Evolutionary conservation across 2,113 vertebrate genomes (phyloP).

Genomic region (Herpetotheres cachinnans): DNA sequence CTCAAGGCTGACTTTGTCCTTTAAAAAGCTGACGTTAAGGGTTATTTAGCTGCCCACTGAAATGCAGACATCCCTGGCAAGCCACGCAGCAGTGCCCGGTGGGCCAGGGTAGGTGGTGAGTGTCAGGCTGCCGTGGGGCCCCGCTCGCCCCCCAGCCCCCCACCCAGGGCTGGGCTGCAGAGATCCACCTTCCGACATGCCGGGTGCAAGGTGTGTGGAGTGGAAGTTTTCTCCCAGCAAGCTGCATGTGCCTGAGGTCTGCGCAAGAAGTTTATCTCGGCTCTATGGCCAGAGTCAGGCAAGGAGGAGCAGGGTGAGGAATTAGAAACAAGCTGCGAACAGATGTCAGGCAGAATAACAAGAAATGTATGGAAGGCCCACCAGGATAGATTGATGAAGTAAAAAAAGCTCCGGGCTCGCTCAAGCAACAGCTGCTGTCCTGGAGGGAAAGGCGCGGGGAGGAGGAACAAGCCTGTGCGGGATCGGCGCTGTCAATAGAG

Average conservation of each 20-base stretch:
- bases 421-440: not conserved
- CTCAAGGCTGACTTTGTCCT: not conserved
- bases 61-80: not conserved
- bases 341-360: not conserved
- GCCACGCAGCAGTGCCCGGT: not conserved
- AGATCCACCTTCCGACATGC: fast-evolving
- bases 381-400: not conserved
- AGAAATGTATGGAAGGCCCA: not conserved
- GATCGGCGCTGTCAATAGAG: not conserved
- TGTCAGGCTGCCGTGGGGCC: not conserved
- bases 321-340: not conserved
- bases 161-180: not conserved
- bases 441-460: not conserved
- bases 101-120: not conserved
- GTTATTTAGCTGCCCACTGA: not conserved
- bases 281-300: fast-evolving
- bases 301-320: not conserved
- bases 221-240: fast-evolving
- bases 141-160: not conserved
- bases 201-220: not conserved
- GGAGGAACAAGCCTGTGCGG: not conserved
- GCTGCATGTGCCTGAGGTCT: not conserved
- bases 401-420: not conserved
- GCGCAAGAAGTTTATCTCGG: not conserved
- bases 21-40: not conserved